Evolutionary conservation across 1,140 invertebrate genomes (phyloP).

Genomic region (Archivesica marissinica): DNA sequence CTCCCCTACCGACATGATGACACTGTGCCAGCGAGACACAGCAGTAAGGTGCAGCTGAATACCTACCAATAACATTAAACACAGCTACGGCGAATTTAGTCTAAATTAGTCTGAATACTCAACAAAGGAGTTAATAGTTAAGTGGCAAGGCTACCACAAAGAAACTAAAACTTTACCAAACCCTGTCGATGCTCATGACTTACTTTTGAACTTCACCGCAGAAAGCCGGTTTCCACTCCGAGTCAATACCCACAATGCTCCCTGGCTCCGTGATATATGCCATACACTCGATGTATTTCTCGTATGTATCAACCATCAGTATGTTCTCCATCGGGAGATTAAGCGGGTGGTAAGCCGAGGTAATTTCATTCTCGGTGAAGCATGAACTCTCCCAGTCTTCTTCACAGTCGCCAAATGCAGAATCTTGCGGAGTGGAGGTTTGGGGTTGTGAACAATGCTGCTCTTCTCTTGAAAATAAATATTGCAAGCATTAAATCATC

Average conservation of each 20-base stretch:
- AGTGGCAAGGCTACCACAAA: no score
- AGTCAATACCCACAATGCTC: constrained; percentile 89
- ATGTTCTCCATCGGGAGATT: constrained; percentile 68
- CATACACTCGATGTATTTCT: constrained; percentile 71
- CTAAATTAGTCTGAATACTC: no score
- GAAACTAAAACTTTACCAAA: no score
- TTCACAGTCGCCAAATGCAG: constrained; percentile 12
- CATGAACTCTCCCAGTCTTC: constrained; percentile 75
- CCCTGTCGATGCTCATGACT: no score
- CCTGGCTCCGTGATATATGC: constrained; percentile 67
- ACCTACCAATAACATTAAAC: no score
- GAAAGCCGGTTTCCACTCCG: constrained; percentile 93
- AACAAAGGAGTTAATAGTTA: no score
- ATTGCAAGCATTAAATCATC: no score
- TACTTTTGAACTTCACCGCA: constrained; percentile 80
- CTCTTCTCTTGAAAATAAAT: neutral
- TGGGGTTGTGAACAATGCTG: neutral
- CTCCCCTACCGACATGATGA: no score
- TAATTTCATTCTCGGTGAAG: constrained; percentile 60
- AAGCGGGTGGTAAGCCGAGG: constrained; percentile 66
- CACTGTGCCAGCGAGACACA: no score
- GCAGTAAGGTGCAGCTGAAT: no score
- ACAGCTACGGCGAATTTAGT: no score
- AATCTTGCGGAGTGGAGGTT: neutral
- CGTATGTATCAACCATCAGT: constrained; percentile 70